These are phyloP conservation scores for Galbula dea DNA, from an alignment of 2,113 vertebrate genomes.

Conservation along the genomic window DNA sequence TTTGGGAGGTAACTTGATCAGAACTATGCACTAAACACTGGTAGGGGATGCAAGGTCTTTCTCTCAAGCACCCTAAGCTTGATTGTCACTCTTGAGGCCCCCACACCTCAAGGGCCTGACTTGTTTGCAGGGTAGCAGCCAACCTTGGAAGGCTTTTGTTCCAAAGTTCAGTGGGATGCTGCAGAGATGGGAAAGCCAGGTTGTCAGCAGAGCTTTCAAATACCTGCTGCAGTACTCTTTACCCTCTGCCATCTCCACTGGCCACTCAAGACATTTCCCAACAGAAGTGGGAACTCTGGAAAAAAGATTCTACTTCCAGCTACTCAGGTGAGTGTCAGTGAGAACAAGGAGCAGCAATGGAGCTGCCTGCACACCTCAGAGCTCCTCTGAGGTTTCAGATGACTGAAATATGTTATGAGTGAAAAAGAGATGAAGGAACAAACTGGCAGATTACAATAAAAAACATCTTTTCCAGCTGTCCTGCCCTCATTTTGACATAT, in stretches of 20 bases:
- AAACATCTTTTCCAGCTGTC: fast-evolving
- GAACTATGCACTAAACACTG: background rate
- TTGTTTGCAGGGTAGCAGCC: background rate
- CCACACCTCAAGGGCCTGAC: background rate
- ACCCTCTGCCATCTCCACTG: background rate
- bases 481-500: background rate
- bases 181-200: background rate
- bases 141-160: background rate
- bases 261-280: background rate
- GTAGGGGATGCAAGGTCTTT: fast-evolving
- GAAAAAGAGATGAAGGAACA: background rate
- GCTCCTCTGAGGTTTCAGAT: background rate
- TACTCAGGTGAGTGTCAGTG: background rate
- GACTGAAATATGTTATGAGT: background rate
- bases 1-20: background rate
- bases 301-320: background rate
- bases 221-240: background rate
- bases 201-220: background rate
- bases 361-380: background rate
- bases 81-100: background rate
- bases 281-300: background rate
- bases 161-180: background rate
- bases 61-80: background rate
- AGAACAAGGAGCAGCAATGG: background rate
- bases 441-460: background rate